Percentiles rank a stretch among this genome's conserved stretches.
Evolutionary conservation across 1,140 invertebrate species (phyloP).

Genomic region (Brachionus asplanchnoidis): DNA sequence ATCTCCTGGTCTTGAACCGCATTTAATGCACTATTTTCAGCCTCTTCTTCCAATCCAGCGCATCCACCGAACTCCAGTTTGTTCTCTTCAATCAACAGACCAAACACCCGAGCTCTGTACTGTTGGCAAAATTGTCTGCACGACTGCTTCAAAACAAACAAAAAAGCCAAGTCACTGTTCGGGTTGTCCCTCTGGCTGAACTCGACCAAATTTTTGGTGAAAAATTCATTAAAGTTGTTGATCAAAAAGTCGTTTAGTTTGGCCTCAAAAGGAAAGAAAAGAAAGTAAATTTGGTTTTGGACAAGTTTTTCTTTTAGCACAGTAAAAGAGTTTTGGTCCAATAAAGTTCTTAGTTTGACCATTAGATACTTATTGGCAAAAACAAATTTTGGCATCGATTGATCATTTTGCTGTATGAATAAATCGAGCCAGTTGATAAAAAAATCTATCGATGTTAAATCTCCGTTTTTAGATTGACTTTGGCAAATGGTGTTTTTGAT

Average conservation of each 20-base stretch:
- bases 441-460: background rate
- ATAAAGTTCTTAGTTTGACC: background rate
- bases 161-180: background rate
- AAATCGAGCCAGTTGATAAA: background rate
- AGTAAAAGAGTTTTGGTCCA: background rate
- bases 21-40: background rate
- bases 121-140: background rate
- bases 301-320: background rate
- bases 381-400: background rate
- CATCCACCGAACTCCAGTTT: background rate
- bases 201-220: conserved; percentile 17
- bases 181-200: background rate
- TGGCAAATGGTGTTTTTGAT: background rate
- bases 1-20: background rate
- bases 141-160: background rate
- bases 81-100: conserved; percentile 4
- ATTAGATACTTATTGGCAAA: background rate
- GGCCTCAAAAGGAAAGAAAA: background rate
- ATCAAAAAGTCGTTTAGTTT: background rate
- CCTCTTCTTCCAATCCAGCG: background rate
- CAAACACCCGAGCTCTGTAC: background rate
- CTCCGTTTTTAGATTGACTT: background rate
- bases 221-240: background rate
- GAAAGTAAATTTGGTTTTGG: background rate
- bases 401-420: background rate